Conservation (phyloP, 2,113 vertebrate species). For the Megaceryle maxima region DNA sequence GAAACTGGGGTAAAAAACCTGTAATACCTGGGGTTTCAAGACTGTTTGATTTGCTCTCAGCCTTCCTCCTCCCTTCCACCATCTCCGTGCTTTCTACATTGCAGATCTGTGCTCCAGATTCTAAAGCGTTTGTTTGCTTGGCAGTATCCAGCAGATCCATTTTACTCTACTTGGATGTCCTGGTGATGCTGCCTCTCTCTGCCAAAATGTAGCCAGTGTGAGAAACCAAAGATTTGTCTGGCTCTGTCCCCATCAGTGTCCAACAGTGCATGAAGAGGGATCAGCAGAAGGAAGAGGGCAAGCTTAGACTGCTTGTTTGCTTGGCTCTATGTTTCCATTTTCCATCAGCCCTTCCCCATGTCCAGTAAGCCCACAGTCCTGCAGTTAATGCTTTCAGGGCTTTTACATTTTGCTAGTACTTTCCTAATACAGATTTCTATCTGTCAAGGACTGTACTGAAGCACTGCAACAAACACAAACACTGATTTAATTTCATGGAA, state of each 20-base stretch:
- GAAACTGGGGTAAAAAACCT: neutral
- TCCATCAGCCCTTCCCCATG: neutral
- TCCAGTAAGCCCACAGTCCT: neutral
- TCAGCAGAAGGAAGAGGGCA: neutral
- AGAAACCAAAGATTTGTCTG: neutral
- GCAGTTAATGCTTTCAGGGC: neutral
- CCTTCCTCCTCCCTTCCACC: neutral
- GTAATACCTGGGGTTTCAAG: neutral
- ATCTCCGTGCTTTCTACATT: neutral
- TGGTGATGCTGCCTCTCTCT: neutral
- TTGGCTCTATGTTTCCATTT: neutral
- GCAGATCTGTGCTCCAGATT: neutral
- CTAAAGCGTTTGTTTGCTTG: neutral
- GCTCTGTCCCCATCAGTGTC: neutral
- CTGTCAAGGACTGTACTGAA: neutral
- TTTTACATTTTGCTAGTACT: neutral
- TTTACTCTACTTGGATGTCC: neutral
- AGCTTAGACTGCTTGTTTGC: neutral
- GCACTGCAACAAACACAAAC: neutral
- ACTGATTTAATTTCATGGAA: neutral
- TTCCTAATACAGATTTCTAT: neutral
- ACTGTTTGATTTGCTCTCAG: neutral
- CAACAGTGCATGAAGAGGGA: neutral
- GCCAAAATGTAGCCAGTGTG: neutral
- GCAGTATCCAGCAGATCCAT: neutral